phyloP scores from a whole-genome alignment of 2,888 invertebrate species.

The Clitarchus hookeri region DNA sequence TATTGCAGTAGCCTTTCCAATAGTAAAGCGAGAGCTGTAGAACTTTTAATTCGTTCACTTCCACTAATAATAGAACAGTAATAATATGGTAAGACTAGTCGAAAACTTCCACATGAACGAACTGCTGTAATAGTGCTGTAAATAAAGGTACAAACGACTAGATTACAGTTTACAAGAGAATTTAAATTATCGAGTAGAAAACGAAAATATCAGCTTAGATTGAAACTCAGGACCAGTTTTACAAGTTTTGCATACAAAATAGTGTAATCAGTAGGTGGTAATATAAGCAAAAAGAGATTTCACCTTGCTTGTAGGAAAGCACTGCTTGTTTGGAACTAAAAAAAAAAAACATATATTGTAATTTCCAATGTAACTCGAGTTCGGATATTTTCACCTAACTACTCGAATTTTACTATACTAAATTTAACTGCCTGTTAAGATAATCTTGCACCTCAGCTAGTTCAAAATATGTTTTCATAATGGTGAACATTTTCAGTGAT shows the following conservation, averaged over 20 bases:
- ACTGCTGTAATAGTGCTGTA: background rate
- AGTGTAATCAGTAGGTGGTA: conserved; percentile 1
- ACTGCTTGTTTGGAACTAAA: background rate
- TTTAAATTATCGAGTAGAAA: background rate
- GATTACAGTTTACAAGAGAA: background rate
- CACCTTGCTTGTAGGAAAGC: conserved; percentile 10
- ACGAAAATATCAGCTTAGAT: background rate
- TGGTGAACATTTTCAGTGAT: background rate
- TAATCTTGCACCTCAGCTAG: background rate
- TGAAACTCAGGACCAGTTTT: conserved; percentile 2
- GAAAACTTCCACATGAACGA: conserved; percentile 5
- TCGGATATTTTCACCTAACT: background rate
- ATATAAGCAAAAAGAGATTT: background rate
- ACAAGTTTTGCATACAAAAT: conserved; percentile 14
- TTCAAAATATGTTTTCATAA: background rate
- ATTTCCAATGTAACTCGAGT: background rate
- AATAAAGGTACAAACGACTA: background rate
- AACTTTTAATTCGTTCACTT: background rate
- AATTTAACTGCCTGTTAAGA: background rate
- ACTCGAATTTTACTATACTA: background rate
- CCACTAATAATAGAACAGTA: background rate
- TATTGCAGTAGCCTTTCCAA: background rate
- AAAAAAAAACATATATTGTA: background rate
- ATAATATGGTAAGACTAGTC: background rate
- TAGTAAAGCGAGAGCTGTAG: background rate